Conservation (phyloP, 1,140 invertebrate species). For the Popillia japonica region DNA sequence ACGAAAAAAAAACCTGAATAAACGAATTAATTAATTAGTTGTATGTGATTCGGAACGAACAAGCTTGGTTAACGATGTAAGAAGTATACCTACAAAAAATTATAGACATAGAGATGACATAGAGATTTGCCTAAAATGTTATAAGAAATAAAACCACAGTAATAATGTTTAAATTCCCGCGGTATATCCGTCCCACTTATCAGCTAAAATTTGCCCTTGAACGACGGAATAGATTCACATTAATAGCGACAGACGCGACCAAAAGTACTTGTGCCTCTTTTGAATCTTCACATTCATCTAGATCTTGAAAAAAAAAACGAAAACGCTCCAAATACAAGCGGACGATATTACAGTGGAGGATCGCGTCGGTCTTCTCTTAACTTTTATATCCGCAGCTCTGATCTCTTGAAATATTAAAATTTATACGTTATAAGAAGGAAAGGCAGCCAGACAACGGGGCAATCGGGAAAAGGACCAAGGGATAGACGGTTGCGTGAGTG, state of each 20-base stretch:
- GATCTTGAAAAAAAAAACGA: not conserved
- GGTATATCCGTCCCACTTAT: too few species aligned
- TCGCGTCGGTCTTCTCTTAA: not conserved
- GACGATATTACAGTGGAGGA: not conserved
- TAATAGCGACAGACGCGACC: not conserved
- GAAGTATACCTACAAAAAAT: too few species aligned
- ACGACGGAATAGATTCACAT: not conserved
- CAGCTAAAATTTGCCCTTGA: too few species aligned
- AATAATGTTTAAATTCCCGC: too few species aligned
- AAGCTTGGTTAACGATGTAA: too few species aligned
- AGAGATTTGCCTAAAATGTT: too few species aligned
- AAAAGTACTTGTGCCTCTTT: not conserved
- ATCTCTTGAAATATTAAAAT: conserved; percentile 12
- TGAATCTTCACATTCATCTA: not conserved
- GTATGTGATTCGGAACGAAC: too few species aligned
- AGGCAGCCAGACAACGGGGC: not conserved
- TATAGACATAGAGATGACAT: too few species aligned
- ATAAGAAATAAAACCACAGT: too few species aligned
- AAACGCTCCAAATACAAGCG: not conserved
- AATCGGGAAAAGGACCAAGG: conserved; percentile 4
- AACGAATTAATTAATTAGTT: too few species aligned
- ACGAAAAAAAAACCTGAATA: too few species aligned
- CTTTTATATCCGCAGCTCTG: not conserved
- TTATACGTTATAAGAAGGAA: not conserved
- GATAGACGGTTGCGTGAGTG: not conserved